Evolutionary conservation across 2,888 invertebrate species (phyloP).

Genomic region (Notodonta dromedarius): DNA sequence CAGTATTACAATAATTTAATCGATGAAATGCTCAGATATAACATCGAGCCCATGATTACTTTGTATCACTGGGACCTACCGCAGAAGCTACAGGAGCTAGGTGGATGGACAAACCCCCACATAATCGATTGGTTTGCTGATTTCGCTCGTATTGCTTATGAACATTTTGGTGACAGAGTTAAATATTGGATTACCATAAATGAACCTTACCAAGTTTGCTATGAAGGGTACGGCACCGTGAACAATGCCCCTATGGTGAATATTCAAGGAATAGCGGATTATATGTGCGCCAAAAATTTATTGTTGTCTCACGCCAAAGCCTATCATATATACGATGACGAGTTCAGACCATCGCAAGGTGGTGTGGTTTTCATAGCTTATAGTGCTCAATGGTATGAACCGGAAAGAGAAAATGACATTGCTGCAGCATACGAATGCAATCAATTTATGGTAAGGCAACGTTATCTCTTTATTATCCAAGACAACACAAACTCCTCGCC

Average conservation of each 20-base stretch:
- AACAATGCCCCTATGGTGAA: conserved; percentile 54
- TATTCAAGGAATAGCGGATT: conserved; percentile 70
- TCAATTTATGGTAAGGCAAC: conserved; percentile 70
- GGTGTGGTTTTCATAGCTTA: conserved; percentile 74
- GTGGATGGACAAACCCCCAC: conserved; percentile 75
- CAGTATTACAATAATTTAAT: conserved; percentile 86
- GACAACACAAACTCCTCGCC: not conserved
- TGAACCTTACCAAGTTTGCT: conserved; percentile 70
- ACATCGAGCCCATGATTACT: conserved; percentile 84
- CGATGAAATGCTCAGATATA: conserved; percentile 81
- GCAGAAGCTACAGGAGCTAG: conserved; percentile 73
- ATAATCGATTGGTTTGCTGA: conserved; percentile 70
- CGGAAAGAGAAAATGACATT: conserved; percentile 67
- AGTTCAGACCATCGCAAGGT: conserved; percentile 58
- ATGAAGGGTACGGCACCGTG: conserved; percentile 65
- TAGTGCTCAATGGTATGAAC: conserved; percentile 80
- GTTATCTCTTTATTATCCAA: not conserved
- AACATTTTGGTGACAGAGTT: conserved; percentile 72
- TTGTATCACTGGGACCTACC: conserved; percentile 80
- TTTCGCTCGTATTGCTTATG: conserved; percentile 66
- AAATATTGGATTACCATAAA: conserved; percentile 84
- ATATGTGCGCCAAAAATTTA: conserved; percentile 74
- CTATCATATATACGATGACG: conserved; percentile 63
- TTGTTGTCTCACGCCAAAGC: conserved; percentile 80
- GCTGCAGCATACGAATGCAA: conserved; percentile 69